A percentile compares a stretch with the other conserved stretches of the same genome.
These are phyloP conservation scores for Aleiodes sp. DNA, from an alignment of 1,140 invertebrate species.

Conservation along the genomic window DNA sequence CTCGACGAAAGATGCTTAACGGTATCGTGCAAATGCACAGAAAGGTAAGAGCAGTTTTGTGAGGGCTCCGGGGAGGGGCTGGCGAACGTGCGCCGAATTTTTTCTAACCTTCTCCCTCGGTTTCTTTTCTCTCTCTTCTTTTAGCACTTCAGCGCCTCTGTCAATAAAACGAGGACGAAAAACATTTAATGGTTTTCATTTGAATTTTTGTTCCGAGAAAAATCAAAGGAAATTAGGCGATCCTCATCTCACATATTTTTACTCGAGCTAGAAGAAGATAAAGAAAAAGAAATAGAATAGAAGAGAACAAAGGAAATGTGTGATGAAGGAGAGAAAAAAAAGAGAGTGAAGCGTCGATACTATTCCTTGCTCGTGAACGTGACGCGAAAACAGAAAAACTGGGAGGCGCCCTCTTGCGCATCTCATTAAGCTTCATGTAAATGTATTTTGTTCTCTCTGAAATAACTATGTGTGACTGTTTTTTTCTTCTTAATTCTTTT, in stretches of 20 bases:
- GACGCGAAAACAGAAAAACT: slow-evolving; percentile 28
- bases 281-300: background rate
- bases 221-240: slow-evolving; percentile 19
- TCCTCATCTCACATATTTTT: slow-evolving; percentile 1
- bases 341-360: slow-evolving; percentile 9
- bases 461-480: background rate
- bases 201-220: slow-evolving; percentile 8
- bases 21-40: slow-evolving; percentile 42
- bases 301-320: background rate
- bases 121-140: slow-evolving; percentile 9
- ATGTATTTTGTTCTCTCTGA: too few species aligned
- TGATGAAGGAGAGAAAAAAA: background rate
- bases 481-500: background rate
- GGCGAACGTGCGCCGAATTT: slow-evolving; percentile 35
- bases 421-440: slow-evolving; percentile 21
- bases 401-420: slow-evolving; percentile 17
- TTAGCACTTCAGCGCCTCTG: background rate
- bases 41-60: slow-evolving; percentile 18
- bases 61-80: background rate
- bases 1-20: slow-evolving; percentile 54
- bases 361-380: slow-evolving; percentile 26
- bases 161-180: background rate
- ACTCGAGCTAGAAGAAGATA: background rate
- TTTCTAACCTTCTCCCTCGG: slow-evolving; percentile 17
- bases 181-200: background rate